These are phyloP conservation scores for Apteryx owenii DNA, from an alignment of 2,113 vertebrate genomes.

Conservation along the genomic window DNA sequence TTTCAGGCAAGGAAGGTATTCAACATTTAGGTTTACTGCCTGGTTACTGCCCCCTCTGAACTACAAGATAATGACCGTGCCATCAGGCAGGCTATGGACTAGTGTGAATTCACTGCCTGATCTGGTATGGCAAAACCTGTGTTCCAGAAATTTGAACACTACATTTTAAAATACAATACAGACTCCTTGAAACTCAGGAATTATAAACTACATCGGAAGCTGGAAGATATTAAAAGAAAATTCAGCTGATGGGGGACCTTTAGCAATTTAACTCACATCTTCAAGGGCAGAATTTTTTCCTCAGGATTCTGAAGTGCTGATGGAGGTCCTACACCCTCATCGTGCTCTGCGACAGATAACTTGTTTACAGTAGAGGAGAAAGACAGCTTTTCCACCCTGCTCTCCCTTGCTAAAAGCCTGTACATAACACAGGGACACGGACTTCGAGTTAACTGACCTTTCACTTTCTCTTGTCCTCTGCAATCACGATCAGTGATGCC, in stretches of 20 bases:
- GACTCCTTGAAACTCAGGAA: neutral
- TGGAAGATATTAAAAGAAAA: neutral
- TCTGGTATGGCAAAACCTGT: neutral
- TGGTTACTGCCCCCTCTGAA: neutral
- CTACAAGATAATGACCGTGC: fast-evolving
- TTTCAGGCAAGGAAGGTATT: neutral
- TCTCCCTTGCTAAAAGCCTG: neutral
- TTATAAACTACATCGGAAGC: fast-evolving
- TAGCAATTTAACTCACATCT: neutral
- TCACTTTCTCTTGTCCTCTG: neutral
- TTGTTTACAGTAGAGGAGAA: neutral
- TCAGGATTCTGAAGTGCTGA: neutral
- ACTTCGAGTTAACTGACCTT: neutral
- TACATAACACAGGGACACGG: neutral
- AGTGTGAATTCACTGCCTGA: neutral
- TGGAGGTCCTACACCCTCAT: neutral
- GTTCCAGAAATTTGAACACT: slow-evolving; percentile 17
- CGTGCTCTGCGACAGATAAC: neutral
- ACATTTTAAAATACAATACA: neutral
- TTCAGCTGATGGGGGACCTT: neutral
- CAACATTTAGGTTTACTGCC: neutral
- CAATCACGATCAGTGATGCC: neutral
- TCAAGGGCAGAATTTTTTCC: neutral
- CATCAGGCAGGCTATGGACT: neutral
- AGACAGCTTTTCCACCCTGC: neutral